These are phyloP conservation scores for Proctacanthus coquilletti DNA, from an alignment of 1,140 invertebrate species.

Conservation along the genomic window DNA sequence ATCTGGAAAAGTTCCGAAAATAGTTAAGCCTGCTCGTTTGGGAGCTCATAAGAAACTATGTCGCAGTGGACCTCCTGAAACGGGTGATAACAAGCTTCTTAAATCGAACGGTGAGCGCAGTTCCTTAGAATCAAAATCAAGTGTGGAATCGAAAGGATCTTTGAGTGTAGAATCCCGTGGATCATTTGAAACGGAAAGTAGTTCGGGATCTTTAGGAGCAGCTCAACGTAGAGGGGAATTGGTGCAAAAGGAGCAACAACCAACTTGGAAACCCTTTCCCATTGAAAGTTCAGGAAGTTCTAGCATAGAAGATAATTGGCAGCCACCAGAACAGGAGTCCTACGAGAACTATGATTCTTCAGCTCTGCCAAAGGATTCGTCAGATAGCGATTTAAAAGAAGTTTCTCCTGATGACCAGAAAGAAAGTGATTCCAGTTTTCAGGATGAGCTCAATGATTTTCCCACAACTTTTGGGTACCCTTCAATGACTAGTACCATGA, in stretches of 20 bases:
- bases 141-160: constrained; percentile 41
- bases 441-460: constrained; percentile 57
- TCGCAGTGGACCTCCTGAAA: constrained; percentile 7
- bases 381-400: constrained; percentile 26
- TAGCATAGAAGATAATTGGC: constrained; percentile 65
- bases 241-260: constrained; percentile 42
- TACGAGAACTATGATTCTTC: constrained; percentile 38
- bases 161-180: constrained; percentile 46
- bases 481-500: constrained; percentile 34
- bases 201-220: constrained; percentile 51
- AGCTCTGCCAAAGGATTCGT: constrained; percentile 30
- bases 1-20: constrained; percentile 19
- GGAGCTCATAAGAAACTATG: constrained; percentile 17
- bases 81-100: constrained; percentile 3
- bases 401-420: constrained; percentile 26
- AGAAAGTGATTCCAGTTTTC: constrained; percentile 40
- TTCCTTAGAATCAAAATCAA: constrained; percentile 38
- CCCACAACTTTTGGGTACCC: constrained; percentile 54
- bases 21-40: constrained; percentile 22
- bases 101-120: constrained; percentile 28
- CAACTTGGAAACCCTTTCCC: constrained; percentile 68
- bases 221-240: constrained; percentile 44
- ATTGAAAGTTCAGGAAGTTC: constrained; percentile 62
- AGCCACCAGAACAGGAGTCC: constrained; percentile 54
- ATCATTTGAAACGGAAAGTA: constrained; percentile 54